Conservation (phyloP, 2,797 vertebrate genomes). For the Cheracebus regulus region DNA sequence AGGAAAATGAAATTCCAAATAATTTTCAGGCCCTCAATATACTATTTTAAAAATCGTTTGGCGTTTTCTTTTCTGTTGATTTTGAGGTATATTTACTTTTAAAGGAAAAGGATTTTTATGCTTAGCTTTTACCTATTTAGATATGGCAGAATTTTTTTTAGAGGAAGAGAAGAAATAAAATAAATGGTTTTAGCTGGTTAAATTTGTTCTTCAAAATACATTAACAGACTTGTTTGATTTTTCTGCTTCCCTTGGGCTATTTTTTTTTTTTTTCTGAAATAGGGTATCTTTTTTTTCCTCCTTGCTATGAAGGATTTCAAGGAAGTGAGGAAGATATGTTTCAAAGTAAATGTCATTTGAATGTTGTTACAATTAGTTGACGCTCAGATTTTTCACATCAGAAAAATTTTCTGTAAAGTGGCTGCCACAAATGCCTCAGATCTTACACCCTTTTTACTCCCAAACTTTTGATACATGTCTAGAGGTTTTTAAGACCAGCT, state of each 20-base stretch:
- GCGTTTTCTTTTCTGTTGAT: background rate
- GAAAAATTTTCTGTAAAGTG: background rate
- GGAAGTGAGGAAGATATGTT: constrained; percentile 3
- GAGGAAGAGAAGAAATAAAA: background rate
- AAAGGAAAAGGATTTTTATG: background rate
- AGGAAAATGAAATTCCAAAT: constrained; percentile 21
- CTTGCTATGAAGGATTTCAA: constrained; percentile 39
- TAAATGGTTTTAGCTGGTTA: constrained; percentile 17
- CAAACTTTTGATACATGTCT: no score
- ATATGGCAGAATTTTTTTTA: background rate
- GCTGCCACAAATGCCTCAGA: background rate
- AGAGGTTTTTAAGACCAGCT: background rate
- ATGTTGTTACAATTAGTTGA: constrained; percentile 1
- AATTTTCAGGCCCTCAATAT: background rate
- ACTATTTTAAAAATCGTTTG: constrained; percentile 22
- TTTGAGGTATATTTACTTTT: background rate
- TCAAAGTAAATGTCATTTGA: constrained; percentile 47
- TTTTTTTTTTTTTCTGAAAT: constrained; percentile 37
- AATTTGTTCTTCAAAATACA: constrained; percentile 39
- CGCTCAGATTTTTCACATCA: background rate
- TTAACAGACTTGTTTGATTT: background rate
- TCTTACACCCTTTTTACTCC: background rate
- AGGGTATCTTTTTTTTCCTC: background rate
- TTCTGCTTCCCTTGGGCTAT: background rate
- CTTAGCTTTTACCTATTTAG: background rate